phyloP scores from a whole-genome alignment of 1,140 invertebrate species.

The Solenopsis fugax region DNA sequence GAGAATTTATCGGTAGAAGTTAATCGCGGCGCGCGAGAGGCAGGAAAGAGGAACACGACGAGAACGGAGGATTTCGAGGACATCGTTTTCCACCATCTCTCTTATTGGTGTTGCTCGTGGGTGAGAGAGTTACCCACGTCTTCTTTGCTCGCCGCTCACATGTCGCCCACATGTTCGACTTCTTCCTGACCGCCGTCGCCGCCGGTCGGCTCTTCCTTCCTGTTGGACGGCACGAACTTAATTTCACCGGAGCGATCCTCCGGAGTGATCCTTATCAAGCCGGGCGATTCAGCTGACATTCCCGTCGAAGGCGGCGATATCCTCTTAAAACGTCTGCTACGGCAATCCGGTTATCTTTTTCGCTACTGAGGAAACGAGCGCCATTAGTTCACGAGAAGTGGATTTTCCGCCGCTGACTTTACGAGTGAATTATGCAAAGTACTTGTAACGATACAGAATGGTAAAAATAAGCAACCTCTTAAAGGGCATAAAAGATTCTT shows the following conservation, averaged over 20 bases:
- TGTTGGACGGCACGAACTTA: conserved; percentile 45
- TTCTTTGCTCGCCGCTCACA: conserved; percentile 46
- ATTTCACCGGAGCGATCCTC: conserved; percentile 29
- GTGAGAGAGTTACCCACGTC: conserved; percentile 27
- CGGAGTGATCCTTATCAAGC: conserved; percentile 37
- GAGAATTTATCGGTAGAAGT: conserved; percentile 72
- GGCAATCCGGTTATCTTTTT: conserved; percentile 27
- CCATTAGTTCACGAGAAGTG: neutral
- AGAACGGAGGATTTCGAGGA: conserved; percentile 58
- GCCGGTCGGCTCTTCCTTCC: neutral
- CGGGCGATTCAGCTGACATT: conserved; percentile 55
- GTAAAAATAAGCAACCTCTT: neutral
- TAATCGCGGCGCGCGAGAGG: conserved; percentile 59
- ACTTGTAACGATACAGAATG: neutral
- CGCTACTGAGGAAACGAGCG: conserved; percentile 3
- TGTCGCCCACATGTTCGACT: conserved; percentile 33
- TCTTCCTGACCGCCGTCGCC: neutral
- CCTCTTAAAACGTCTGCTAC: conserved; percentile 42
- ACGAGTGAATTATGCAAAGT: neutral
- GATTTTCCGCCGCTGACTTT: conserved; percentile 5
- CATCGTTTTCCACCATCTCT: conserved; percentile 55
- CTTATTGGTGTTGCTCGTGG: conserved; percentile 30
- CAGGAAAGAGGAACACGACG: conserved; percentile 50
- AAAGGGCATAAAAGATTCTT: neutral
- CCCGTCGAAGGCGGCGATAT: conserved; percentile 25